Percentiles rank a stretch among this genome's conserved stretches.
phyloP scores from a whole-genome alignment of 1,140 invertebrate genomes.

The Conus ventricosus region DNA sequence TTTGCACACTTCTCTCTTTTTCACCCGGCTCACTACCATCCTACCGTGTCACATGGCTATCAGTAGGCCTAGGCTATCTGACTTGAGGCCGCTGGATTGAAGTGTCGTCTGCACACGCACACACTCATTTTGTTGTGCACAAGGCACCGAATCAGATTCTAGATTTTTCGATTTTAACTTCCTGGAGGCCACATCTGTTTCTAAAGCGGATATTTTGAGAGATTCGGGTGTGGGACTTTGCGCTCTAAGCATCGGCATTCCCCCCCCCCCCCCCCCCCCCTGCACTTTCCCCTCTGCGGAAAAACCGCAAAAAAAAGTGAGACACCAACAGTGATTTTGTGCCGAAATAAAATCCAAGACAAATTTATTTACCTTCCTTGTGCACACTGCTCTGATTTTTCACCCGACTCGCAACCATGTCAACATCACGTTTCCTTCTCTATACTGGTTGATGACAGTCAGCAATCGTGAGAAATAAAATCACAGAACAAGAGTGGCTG shows the following conservation, averaged over 20 bases:
- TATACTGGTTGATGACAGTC: not conserved
- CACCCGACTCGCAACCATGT: conserved; percentile 12
- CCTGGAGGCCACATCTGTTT: not conserved
- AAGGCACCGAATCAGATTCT: not conserved
- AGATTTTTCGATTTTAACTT: not conserved
- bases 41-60: not conserved
- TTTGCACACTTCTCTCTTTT: conserved; percentile 9
- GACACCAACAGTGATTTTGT: not conserved
- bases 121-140: not conserved
- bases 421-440: not conserved
- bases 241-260: no score
- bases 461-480: no score
- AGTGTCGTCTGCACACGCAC: not conserved
- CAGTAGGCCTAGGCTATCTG: not conserved
- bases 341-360: no score
- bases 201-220: no score
- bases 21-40: not conserved
- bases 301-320: no score
- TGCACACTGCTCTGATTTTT: conserved; percentile 6
- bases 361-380: not conserved
- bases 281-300: no score
- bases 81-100: not conserved
- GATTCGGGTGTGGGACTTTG: no score
- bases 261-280: no score
- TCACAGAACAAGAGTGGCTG: no score